Evolutionary conservation across 1,140 invertebrate species (phyloP).

Genomic region (Bombus superbus): DNA sequence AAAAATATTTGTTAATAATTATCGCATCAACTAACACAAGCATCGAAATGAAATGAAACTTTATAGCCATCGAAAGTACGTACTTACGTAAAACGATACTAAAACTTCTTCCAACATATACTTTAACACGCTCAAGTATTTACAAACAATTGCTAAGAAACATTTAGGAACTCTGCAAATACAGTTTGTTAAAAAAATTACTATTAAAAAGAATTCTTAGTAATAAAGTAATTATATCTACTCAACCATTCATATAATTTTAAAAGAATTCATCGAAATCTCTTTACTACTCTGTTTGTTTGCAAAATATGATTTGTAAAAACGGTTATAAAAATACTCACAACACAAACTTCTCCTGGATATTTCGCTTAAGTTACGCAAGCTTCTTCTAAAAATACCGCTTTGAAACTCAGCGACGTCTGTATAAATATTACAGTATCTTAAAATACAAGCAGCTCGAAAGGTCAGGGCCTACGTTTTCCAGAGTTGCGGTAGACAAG

Average conservation of each 20-base stretch:
- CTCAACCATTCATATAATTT: neutral
- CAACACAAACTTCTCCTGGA: neutral
- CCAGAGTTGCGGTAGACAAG: conserved; percentile 30
- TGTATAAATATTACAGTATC: neutral
- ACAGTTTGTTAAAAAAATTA: too few relatives aligned
- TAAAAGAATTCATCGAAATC: neutral
- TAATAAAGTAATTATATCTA: neutral
- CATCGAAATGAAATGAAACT: too few relatives aligned
- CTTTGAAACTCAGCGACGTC: neutral
- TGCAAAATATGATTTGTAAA: neutral
- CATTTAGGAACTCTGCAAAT: too few relatives aligned
- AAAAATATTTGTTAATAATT: neutral
- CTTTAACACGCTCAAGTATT: too few relatives aligned
- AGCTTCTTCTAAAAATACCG: neutral
- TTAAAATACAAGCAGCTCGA: neutral
- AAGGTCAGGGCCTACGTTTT: conserved; percentile 9
- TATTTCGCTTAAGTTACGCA: neutral
- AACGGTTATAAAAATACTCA: neutral
- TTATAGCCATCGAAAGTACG: too few relatives aligned
- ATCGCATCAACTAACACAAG: neutral
- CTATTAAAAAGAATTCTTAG: neutral
- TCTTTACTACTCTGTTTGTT: neutral
- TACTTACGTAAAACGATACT: too few relatives aligned
- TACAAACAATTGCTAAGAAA: too few relatives aligned
- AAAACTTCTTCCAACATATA: too few relatives aligned